These are phyloP conservation scores for Lasioglossum morio DNA, from an alignment of 2,888 invertebrate genomes.

Conservation along the genomic window DNA sequence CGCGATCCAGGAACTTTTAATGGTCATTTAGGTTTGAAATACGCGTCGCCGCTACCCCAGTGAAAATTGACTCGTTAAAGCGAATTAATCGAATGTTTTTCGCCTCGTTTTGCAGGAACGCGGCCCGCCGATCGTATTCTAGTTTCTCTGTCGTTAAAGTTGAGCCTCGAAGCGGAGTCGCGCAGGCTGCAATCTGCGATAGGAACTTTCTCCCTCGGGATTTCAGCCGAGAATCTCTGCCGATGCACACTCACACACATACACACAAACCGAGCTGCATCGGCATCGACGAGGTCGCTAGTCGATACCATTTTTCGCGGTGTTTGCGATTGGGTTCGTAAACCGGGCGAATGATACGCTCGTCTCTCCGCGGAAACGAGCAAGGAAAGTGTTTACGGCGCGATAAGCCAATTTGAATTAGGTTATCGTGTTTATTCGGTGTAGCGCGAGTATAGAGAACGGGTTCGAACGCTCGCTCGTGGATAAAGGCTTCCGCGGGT, in stretches of 20 bases:
- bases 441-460: constrained; percentile 14
- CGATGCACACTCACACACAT: not conserved
- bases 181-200: constrained; percentile 50
- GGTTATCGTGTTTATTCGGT: constrained; percentile 47
- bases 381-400: constrained; percentile 46
- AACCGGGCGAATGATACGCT: constrained; percentile 33
- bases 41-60: not conserved
- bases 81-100: constrained; percentile 7
- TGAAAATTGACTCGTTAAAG: not conserved
- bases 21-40: not conserved
- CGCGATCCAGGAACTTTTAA: not conserved
- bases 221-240: constrained; percentile 56
- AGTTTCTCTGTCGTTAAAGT: constrained; percentile 62
- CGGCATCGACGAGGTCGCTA: constrained; percentile 30
- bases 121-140: constrained; percentile 26
- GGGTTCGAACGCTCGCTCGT: not conserved
- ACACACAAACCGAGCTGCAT: not conserved
- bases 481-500: constrained; percentile 31
- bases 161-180: constrained; percentile 49
- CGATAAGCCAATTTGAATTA: constrained; percentile 60
- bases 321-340: constrained; percentile 33
- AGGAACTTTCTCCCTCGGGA: constrained; percentile 61
- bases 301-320: constrained; percentile 14
- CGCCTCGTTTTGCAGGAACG: not conserved
- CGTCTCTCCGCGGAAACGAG: not conserved